Conservation (phyloP, 64 coral and sea anemone genomes). For the Stichodactyla helianthus region DNA sequence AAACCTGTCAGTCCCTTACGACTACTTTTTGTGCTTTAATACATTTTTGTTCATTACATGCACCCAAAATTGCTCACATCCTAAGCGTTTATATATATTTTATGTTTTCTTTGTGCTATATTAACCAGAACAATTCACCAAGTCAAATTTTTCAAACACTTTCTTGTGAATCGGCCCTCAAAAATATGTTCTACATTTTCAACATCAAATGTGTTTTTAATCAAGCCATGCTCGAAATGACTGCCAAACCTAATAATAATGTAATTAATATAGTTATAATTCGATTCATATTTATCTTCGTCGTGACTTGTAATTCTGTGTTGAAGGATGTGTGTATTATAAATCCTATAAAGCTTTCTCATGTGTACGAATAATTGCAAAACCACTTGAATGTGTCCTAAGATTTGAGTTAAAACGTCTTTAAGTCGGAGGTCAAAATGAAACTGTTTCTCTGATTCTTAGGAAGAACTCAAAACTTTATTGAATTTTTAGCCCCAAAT, state of each 20-base stretch:
- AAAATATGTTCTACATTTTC: constrained; percentile 10
- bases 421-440: neutral
- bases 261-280: constrained; percentile 6
- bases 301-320: neutral
- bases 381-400: neutral
- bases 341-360: constrained; percentile 4
- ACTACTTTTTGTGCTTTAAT: no score
- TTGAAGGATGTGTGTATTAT: neutral
- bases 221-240: neutral
- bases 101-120: neutral
- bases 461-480: neutral
- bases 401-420: constrained; percentile 1
- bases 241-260: neutral
- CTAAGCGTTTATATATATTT: neutral
- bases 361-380: neutral
- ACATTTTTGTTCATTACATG: no score
- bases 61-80: no score
- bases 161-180: neutral
- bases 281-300: constrained; percentile 1
- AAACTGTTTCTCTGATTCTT: neutral
- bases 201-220: neutral
- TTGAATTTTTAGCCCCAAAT: neutral
- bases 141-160: neutral
- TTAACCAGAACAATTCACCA: neutral
- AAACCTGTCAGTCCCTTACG: no score